phyloP scores from a whole-genome alignment of 2,888 invertebrate genomes.

The Dendrolimus pini region DNA sequence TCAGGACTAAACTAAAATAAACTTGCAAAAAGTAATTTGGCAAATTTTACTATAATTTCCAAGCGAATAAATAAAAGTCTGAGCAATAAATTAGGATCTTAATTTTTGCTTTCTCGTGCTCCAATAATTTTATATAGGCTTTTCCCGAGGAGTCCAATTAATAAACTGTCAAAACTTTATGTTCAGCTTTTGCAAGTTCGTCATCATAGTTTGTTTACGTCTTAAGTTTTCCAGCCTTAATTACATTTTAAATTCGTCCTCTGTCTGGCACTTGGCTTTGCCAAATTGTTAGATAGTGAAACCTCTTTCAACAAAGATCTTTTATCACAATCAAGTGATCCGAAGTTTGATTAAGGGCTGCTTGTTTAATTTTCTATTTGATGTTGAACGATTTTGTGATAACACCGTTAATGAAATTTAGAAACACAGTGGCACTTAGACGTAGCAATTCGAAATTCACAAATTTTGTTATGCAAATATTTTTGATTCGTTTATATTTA shows the following conservation, averaged over 20 bases:
- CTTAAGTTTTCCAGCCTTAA: not conserved
- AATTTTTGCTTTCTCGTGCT: not conserved
- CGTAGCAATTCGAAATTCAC: too few species aligned
- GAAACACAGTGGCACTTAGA: too few species aligned
- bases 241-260: not conserved
- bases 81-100: not conserved
- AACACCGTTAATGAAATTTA: too few species aligned
- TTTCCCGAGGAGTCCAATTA: slow-evolving; percentile 3
- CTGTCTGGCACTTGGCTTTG: not conserved
- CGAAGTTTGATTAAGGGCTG: not conserved
- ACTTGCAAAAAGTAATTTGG: slow-evolving; percentile 1
- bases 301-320: not conserved
- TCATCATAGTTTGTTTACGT: not conserved
- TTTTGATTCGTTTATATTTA: too few species aligned
- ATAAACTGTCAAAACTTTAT: not conserved
- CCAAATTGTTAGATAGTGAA: not conserved
- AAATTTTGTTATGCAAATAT: too few species aligned
- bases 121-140: slow-evolving; percentile 6
- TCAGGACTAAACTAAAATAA: not conserved
- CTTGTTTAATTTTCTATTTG: not conserved
- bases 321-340: not conserved
- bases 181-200: not conserved
- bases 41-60: not conserved
- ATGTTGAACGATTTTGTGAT: not conserved
- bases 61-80: slow-evolving; percentile 4